These are phyloP conservation scores for Acropora yongei DNA, from an alignment of 64 coral and sea anemone species.

Conservation along the genomic window DNA sequence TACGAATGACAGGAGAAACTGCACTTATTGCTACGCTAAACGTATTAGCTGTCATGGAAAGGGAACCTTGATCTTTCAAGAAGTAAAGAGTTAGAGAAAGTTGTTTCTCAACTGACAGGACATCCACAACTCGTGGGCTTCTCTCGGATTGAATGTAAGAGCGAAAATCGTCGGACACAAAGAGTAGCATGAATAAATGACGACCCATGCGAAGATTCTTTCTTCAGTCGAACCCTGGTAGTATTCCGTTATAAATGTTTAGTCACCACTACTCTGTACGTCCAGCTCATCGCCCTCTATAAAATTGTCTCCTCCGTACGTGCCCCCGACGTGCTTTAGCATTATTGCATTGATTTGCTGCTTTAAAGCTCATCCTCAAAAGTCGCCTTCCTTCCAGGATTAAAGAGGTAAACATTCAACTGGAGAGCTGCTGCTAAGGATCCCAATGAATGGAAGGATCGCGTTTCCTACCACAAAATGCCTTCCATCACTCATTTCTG, in stretches of 20 bases:
- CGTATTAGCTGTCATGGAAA: conserved; percentile 60
- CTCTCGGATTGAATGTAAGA: conserved; percentile 3
- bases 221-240: conserved; percentile 49
- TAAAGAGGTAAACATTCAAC: conserved; percentile 37
- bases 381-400: neutral
- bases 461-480: conserved; percentile 20
- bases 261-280: conserved; percentile 30
- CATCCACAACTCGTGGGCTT: conserved; percentile 30
- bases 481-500: conserved; percentile 25
- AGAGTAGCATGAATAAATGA: conserved; percentile 25
- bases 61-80: conserved; percentile 69
- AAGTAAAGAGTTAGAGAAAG: conserved; percentile 55
- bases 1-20: conserved; percentile 39
- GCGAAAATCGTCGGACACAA: conserved; percentile 13
- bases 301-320: conserved; percentile 19
- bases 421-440: conserved; percentile 35
- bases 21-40: conserved; percentile 52
- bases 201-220: conserved; percentile 39
- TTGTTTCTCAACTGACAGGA: conserved; percentile 59
- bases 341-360: neutral
- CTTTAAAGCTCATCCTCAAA: neutral
- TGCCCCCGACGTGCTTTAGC: neutral
- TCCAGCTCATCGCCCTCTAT: conserved; percentile 17
- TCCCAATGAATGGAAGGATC: conserved; percentile 19
- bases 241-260: conserved; percentile 20